Base-by-base conservation (phyloP, 2,113 vertebrate species). In the Labeo catla region DNA sequence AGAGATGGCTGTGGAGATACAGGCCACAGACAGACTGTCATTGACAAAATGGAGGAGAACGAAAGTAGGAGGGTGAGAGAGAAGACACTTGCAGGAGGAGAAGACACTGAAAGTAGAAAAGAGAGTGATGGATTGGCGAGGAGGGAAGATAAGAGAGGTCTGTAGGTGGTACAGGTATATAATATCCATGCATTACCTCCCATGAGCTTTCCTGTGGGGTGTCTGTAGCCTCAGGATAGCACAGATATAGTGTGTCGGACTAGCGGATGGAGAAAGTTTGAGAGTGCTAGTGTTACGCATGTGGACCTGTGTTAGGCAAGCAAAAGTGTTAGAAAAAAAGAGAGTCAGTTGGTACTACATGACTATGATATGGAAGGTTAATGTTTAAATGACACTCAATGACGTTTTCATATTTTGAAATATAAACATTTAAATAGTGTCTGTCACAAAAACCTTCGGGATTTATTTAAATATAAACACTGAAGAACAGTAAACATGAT, bases 141-240 rank as follows among this genome's bases (percentile, higher is more conserved):
- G 79, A 61, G 66, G n/a, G 39, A 49, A 73, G 78, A 81, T 50
- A 81, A 66, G 52, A 82, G 81, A 52, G 63, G 63, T 82, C 28
- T 84, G 68, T 28, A 84, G 68, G 82, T 15, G 68, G 82, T 84
- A 84, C 47, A 84, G 50, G 82, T 84, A 73, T 84, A 84, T 84
- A 84, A 73, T 73, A 59, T 45, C 80, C 81, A 83, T 57, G 81
- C 66, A 57, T 83, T 83, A 57, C 11, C 81, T 57, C 63, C 16
- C 63, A 19, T 68, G 45, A 68, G 80, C 63, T 52, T 70, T 52
- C 49, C 81, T 54, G 65, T 39, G 21, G 36, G 68, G 36, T 59
- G 47, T 73, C 10, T 73, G 34, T 45, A 84, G 82, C 34, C 68
- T 84, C 66, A 16, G 81, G 50, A 73, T 43, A 59, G 73, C 49